phyloP scores from a whole-genome alignment of 2,888 invertebrate genomes.

The Orchestes rusci region DNA sequence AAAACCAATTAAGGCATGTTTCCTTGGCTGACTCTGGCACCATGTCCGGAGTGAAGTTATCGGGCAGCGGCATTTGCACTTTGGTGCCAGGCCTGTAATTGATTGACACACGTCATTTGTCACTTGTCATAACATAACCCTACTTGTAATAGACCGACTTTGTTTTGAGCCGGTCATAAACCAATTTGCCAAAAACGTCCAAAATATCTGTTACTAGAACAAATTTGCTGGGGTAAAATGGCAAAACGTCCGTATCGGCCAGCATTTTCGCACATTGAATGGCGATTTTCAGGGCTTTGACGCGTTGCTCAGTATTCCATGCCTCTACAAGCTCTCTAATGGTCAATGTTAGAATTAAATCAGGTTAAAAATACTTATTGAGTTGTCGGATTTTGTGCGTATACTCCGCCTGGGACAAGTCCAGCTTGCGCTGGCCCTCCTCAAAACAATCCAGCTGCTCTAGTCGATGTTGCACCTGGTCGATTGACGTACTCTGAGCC shows the following conservation, averaged over 20 bases:
- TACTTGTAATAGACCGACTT: conserved; percentile 57
- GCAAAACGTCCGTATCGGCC: conserved; percentile 80
- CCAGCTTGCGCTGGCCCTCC: conserved; percentile 79
- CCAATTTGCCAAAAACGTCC: conserved; percentile 88
- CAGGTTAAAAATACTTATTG: conserved; percentile 9
- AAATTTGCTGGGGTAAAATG: conserved; percentile 98
- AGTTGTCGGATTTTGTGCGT: conserved; percentile 40
- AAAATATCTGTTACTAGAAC: conserved; percentile 92
- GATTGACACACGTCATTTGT: neutral
- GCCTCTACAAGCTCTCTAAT: conserved; percentile 78
- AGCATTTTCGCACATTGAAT: conserved; percentile 95
- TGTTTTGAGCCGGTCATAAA: conserved; percentile 72
- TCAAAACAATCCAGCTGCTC: conserved; percentile 95
- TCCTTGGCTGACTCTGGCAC: conserved; percentile 86
- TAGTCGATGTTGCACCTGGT: conserved; percentile 82
- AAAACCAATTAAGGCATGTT: conserved; percentile 98
- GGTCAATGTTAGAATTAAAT: neutral
- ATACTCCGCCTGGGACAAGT: conserved; percentile 75
- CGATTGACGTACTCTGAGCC: conserved; percentile 72
- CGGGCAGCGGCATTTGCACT: conserved; percentile 47
- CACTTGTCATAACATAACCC: conserved; percentile 6
- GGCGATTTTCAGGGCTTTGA: conserved; percentile 91
- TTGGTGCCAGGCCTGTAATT: conserved; percentile 48
- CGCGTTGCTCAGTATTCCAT: conserved; percentile 92
- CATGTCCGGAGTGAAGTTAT: conserved; percentile 64